These are phyloP conservation scores for human (Homo sapiens) DNA, from an alignment of 2,113 vertebrate genomes.

Conservation along the genomic window DNA sequence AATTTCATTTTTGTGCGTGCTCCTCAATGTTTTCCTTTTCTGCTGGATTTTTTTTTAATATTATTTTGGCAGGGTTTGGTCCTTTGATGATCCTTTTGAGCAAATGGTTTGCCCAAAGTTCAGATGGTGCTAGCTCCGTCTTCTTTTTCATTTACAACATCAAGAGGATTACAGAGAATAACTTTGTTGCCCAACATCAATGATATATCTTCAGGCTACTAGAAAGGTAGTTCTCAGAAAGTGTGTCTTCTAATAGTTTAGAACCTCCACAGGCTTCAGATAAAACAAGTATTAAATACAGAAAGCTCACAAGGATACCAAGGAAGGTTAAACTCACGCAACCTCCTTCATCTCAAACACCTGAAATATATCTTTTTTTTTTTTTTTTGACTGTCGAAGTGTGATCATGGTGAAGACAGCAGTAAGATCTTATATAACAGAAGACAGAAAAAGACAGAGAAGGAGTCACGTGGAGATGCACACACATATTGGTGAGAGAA, in stretches of 20 bases:
- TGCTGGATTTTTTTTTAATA: slow-evolving; percentile 62
- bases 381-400: slow-evolving; percentile 81
- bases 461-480: slow-evolving; percentile 66
- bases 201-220: slow-evolving; percentile 89
- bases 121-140: slow-evolving; percentile 87
- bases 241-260: slow-evolving; percentile 91
- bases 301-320: slow-evolving; percentile 86
- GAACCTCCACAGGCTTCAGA: slow-evolving; percentile 91
- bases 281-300: slow-evolving; percentile 91
- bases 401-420: slow-evolving; percentile 85
- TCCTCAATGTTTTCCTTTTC: slow-evolving; percentile 74
- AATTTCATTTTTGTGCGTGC: slow-evolving; percentile 86
- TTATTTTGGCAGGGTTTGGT: slow-evolving; percentile 82
- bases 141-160: slow-evolving; percentile 90
- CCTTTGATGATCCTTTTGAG: slow-evolving; percentile 89
- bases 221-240: slow-evolving; percentile 91
- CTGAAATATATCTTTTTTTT: slow-evolving; percentile 84
- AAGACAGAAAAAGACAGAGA: slow-evolving; percentile 77
- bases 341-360: slow-evolving; percentile 89
- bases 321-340: slow-evolving; percentile 90
- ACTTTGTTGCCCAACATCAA: slow-evolving; percentile 92
- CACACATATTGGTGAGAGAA: slow-evolving; percentile 67
- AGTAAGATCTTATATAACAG: slow-evolving; percentile 87
- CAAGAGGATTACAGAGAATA: slow-evolving; percentile 91
- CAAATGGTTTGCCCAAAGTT: slow-evolving; percentile 90